Evolutionary conservation across 1,140 invertebrate genomes (phyloP), one percentile per base, ranked within the genome.

Genomic region (Samia ricini): DNA sequence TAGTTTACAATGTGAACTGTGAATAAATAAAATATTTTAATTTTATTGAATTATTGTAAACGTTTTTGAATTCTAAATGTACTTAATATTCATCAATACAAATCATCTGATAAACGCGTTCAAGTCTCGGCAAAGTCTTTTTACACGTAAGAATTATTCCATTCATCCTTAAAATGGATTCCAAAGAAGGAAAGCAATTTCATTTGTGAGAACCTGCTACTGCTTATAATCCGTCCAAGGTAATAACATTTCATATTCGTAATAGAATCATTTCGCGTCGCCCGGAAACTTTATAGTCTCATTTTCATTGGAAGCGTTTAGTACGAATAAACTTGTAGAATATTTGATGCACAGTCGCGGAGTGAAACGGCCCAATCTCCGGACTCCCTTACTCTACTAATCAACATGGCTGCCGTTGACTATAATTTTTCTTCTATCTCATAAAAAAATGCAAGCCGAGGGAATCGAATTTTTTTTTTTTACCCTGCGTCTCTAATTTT

Each of bases 171-270:
- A 86, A 88, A 89, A 89, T 88, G 85, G 84, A 89, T 89, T 87
- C 87, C 85, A 79, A 88, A 88, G 87, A 77, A 87, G 82, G 79
- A 82, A 87, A 90, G 85, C 87, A 90, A 90, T 90, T 90, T 90
- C 87, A 90, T 90, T 90, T 88, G 83, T 85, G 76, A 88, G 83
- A 88, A 90, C 88, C 88, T 88, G 85, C 87, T 90, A 69, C 83
- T 86, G 80, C 84, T 90, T 90, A 90, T 90, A 90, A 90, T 90
- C 88, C 85, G 82, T 90, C 85, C 82, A 77, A 86, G 81, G 85
- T 90, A 90, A 90, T 90, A 90, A 88, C 85, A 86, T 90, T 90
- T 90, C 88, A 88, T 88, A 88, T 90, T 90, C 88, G 81, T 88
- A 90, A 88, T 88, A 90, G 85, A 90, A 88, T 86, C 85, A 90